Percentiles rank a stretch among this genome's conserved stretches.
Conservation (phyloP, 35 echinoderm and acorn worm species). For the Apostichopus californicus region DNA sequence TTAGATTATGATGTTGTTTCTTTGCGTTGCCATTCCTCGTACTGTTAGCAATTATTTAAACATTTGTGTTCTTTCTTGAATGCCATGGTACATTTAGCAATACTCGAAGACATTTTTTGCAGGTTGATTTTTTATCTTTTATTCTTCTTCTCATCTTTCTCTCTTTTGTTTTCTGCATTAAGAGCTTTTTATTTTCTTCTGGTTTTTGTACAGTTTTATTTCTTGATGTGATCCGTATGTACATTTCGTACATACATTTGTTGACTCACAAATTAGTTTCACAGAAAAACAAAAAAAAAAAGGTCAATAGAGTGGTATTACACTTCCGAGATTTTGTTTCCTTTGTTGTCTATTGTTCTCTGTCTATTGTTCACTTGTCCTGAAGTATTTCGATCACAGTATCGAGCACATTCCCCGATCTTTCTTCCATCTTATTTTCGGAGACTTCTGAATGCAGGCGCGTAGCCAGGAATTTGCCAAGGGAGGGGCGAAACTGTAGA, state of each 20-base stretch:
- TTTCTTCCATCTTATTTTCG: too few relatives aligned
- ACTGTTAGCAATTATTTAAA: not conserved
- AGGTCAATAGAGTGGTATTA: not conserved
- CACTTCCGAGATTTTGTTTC: not conserved
- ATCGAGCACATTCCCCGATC: too few relatives aligned
- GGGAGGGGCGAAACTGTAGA: too few relatives aligned
- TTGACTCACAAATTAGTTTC: conserved; percentile 44
- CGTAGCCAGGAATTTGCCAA: too few relatives aligned
- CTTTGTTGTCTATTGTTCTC: too few relatives aligned
- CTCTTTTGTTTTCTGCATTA: not conserved
- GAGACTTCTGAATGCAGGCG: too few relatives aligned
- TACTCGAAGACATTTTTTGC: not conserved
- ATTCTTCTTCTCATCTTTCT: not conserved
- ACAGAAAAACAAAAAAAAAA: not conserved
- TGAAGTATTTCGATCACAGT: too few relatives aligned
- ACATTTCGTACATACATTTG: not conserved
- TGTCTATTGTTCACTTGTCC: too few relatives aligned
- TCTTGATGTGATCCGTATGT: conserved; percentile 31
- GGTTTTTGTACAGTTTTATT: conserved; percentile 46
- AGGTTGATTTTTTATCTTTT: not conserved
- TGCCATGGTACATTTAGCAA: not conserved
- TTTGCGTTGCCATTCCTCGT: not conserved
- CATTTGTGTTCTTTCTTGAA: not conserved
- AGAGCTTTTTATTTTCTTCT: conserved; percentile 4
- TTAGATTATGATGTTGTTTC: not conserved